Percentiles rank a stretch among this genome's conserved stretches.
Conservation (phyloP, 2,888 invertebrate species). For the Antheraea assamensis region DNA sequence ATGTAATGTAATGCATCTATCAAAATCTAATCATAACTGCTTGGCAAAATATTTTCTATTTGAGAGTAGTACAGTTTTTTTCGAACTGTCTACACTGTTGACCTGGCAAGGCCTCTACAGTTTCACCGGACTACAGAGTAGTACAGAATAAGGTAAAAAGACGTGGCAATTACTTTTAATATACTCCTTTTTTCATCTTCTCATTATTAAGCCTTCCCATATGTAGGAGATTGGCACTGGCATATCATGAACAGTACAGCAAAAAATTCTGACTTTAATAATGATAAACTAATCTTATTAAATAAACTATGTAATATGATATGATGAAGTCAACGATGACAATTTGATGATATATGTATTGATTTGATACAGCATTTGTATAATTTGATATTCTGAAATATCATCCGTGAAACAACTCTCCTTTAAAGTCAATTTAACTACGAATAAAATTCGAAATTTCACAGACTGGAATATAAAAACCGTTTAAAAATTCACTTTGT, state of each 20-base stretch:
- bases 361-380: no score
- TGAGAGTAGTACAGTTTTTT: neutral
- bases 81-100: no score
- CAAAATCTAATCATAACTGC: neutral
- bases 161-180: no score
- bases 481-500: slow-evolving; percentile 34
- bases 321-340: neutral
- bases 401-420: no score
- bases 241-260: neutral
- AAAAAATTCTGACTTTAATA: neutral
- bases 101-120: no score
- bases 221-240: neutral
- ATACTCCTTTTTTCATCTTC: neutral
- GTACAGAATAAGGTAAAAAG: neutral
- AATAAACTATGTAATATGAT: neutral
- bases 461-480: slow-evolving; percentile 14
- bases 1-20: neutral
- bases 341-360: no score
- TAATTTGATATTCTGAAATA: no score
- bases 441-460: neutral
- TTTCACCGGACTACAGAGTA: no score
- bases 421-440: neutral
- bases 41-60: neutral
- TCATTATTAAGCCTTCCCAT: neutral
- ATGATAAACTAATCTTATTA: neutral